These are phyloP conservation scores for Characodon lateralis DNA, from an alignment of 2,797 vertebrate genomes.

Conservation along the genomic window DNA sequence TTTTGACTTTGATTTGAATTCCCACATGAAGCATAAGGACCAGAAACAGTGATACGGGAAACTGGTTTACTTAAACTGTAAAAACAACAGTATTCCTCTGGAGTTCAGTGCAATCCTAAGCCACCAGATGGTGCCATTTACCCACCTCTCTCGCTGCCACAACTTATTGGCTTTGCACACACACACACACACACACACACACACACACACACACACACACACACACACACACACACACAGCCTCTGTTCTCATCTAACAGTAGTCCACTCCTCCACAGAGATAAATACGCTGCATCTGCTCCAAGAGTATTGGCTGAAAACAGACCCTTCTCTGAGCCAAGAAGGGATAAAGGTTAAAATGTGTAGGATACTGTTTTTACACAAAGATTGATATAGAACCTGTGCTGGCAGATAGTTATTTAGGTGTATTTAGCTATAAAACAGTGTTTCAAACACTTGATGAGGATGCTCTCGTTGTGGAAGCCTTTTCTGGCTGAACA, in stretches of 20 bases:
- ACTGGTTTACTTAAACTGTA: background rate
- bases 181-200: conserved; percentile 23
- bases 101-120: background rate
- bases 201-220: conserved; percentile 42
- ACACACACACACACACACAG: conserved; percentile 27
- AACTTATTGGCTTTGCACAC: conserved; percentile 14
- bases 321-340: conserved; percentile 1
- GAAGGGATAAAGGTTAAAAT: background rate
- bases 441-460: background rate
- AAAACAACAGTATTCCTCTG: background rate
- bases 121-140: conserved; percentile 60
- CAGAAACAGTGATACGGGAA: background rate
- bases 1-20: background rate
- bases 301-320: conserved; percentile 11
- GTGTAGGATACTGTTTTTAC: conserved; percentile 16
- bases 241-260: conserved; percentile 38
- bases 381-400: background rate
- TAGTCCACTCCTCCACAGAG: conserved; percentile 44
- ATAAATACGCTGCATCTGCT: conserved; percentile 31
- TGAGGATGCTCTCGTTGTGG: conserved; percentile 8
- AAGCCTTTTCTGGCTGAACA: conserved; percentile 21
- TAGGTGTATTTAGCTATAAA: no score
- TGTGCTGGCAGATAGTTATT: no score
- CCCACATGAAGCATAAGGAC: background rate
- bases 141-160: background rate